A percentile compares a stretch with the other conserved stretches of the same genome.
Conservation (phyloP, 2,888 invertebrate species). For the Schizaphis graminum region DNA sequence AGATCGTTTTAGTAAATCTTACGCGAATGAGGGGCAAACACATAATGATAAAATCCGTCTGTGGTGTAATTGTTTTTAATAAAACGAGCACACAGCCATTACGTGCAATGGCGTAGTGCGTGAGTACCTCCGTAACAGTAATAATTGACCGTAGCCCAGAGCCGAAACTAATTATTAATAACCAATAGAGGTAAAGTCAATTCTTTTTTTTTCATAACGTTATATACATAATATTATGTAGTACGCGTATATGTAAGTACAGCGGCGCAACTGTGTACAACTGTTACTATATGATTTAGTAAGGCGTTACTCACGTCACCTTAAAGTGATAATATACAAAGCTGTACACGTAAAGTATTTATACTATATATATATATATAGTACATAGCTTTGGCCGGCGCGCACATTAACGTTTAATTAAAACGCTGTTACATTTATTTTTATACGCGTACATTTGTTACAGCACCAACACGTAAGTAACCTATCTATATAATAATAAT, state of each 20-base stretch:
- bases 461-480: neutral
- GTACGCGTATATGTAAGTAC: neutral
- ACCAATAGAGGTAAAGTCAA: slow-evolving; percentile 30
- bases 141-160: slow-evolving; percentile 26
- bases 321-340: slow-evolving; percentile 58
- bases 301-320: slow-evolving; percentile 62
- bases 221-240: neutral
- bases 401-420: slow-evolving; percentile 56
- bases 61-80: neutral
- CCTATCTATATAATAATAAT: neutral
- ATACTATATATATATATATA: neutral
- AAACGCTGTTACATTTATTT: slow-evolving; percentile 48
- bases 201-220: neutral
- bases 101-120: neutral
- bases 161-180: slow-evolving; percentile 57
- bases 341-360: neutral
- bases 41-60: neutral
- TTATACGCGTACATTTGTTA: neutral
- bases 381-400: neutral
- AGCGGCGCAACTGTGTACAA: neutral
- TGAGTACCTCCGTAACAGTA: neutral
- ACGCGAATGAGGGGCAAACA: neutral
- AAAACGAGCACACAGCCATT: neutral
- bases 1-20: neutral
- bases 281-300: slow-evolving; percentile 53